Base-by-base conservation (phyloP, 1,140 invertebrate species). In the Amyelois transitella region DNA sequence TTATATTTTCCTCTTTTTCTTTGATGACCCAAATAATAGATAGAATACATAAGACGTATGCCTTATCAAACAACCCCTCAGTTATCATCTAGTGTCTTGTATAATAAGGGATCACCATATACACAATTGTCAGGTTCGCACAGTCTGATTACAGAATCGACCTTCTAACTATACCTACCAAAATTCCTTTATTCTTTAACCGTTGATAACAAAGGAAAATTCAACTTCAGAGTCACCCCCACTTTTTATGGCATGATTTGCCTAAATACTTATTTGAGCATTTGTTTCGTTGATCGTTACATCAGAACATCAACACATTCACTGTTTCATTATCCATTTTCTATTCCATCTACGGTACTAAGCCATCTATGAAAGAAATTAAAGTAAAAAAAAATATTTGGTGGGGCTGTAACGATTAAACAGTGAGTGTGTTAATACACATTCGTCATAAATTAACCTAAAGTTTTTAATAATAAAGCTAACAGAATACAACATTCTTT, bases 381-480 rank as follows among this genome's bases (percentile, higher is more conserved):
- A 75, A 64, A 62, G 19, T 55, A 68, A 68, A 64, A 63, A 67
- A 61, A 43, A 66, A 70, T 80, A 75, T 85, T 81, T 85, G 81
- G 82, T 83, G 75, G 78, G 74, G 67, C 67, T 70, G 64, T 65
- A 69, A 72, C 53, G 49, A 51, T 67, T 63, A 86, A 86, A 87
- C 84, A 86, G 84, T 87, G 84, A 87, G 69, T 87, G 82, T 87
- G 82, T 87, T 87, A 86, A 87, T 87, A 77, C 69, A 84, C 79
- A 74, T 77, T 72, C 57, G 62, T 67, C 51, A 60, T 69, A 63
- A 53, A 63, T 81, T 71, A 72, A 72, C 66, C 74, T 48, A 48
- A 38, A n/a, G 6, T 48, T 70, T 60, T 66, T 80, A 78, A 71
- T 68, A 48, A 72, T 86, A 85, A 86, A 81, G 75, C 80, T 84